Percentiles rank a stretch among this genome's conserved stretches.
These are phyloP conservation scores for Phrynosoma platyrhinos DNA, from an alignment of 2,113 vertebrate species.

Conservation along the genomic window DNA sequence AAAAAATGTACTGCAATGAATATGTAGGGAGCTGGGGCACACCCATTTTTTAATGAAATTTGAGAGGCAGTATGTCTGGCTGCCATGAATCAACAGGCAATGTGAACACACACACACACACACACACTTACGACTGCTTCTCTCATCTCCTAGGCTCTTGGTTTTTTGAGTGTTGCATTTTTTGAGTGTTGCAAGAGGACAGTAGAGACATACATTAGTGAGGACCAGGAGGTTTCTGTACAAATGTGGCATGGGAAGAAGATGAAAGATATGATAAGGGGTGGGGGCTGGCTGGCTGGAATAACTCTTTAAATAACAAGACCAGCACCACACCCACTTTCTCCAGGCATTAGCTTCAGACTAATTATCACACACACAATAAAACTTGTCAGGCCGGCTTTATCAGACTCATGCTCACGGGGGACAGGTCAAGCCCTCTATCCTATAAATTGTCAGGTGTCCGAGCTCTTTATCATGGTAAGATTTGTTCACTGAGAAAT, in stretches of 20 bases:
- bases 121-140: neutral
- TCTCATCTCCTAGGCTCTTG: neutral
- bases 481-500: conserved; percentile 19
- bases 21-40: neutral
- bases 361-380: neutral
- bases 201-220: neutral
- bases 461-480: conserved; percentile 5
- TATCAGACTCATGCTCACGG: neutral
- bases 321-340: neutral
- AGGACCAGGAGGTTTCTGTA: conserved; percentile 15
- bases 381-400: conserved; percentile 57
- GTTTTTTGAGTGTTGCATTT: neutral
- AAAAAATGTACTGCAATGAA: neutral
- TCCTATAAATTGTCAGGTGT: neutral
- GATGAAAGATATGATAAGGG: conserved; percentile 23
- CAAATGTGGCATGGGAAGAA: neutral
- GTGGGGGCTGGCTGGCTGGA: conserved; percentile 16
- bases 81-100: too few relatives aligned
- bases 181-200: neutral
- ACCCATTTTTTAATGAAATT: neutral
- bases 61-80: neutral
- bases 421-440: neutral
- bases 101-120: too few relatives aligned
- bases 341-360: conserved; percentile 3
- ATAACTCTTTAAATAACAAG: neutral